Evolutionary conservation across 2,113 vertebrate genomes (phyloP).

Genomic region (Actinemys pallida): DNA sequence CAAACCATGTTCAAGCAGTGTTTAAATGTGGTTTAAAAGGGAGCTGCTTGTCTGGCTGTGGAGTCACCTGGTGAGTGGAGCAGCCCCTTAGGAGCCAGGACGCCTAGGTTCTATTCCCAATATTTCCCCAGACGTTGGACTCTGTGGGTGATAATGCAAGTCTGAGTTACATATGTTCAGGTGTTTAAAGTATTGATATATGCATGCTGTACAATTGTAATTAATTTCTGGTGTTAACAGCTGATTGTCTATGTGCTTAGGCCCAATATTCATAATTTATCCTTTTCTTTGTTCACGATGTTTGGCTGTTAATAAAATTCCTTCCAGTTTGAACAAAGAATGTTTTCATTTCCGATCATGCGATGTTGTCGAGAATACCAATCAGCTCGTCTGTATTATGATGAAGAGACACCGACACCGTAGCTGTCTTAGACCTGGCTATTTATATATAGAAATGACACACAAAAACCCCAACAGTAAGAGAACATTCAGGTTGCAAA

Average conservation of each 20-base stretch:
- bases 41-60: no score
- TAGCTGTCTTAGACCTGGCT: background rate
- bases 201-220: background rate
- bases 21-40: fast-evolving
- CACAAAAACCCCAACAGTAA: background rate
- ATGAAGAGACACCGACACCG: no score
- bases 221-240: background rate
- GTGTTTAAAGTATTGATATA: background rate
- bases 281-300: background rate
- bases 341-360: fast-evolving
- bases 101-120: fast-evolving
- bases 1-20: fast-evolving
- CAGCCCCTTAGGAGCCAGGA: background rate
- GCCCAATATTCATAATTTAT: fast-evolving
- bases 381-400: background rate
- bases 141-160: no score
- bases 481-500: background rate
- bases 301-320: fast-evolving
- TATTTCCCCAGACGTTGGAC: background rate
- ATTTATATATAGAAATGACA: no score
- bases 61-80: background rate
- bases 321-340: background rate
- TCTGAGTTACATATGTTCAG: no score
- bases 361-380: background rate
- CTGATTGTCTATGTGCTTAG: background rate